phyloP scores from a whole-genome alignment of 53 echinoderm and acorn worm species.

The Hippasteria phrygiana region DNA sequence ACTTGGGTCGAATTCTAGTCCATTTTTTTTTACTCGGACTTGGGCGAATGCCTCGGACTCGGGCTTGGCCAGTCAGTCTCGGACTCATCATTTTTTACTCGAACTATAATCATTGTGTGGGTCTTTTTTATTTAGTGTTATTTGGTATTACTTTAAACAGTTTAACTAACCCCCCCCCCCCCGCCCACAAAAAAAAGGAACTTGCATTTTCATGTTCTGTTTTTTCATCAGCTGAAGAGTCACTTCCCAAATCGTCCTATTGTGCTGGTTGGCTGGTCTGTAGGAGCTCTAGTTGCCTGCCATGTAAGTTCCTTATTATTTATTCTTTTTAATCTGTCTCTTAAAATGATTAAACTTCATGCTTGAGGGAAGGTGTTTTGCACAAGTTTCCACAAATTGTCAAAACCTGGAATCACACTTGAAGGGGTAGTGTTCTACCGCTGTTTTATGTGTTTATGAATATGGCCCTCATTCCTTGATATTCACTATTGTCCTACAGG shows the following conservation, averaged over 20 bases:
- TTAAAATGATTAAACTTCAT: neutral
- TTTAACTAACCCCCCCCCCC: no score
- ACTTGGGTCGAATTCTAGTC: no score
- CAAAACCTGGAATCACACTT: neutral
- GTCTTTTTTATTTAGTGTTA: no score
- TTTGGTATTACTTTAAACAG: no score
- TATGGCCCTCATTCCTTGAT: neutral
- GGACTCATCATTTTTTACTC: no score
- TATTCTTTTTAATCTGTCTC: neutral
- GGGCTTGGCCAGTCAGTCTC: no score
- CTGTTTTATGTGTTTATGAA: constrained; percentile 6
- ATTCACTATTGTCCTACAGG: constrained; percentile 56
- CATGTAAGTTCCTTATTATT: constrained; percentile 81
- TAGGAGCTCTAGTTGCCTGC: constrained; percentile 86
- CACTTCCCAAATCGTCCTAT: constrained; percentile 91
- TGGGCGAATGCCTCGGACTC: no score
- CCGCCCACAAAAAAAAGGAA: neutral
- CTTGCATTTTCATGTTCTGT: neutral
- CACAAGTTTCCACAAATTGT: neutral
- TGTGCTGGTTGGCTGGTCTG: constrained; percentile 90
- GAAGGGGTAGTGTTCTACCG: neutral
- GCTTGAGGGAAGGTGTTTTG: neutral
- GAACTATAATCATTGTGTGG: no score
- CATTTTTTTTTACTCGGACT: no score
- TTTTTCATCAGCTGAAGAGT: constrained; percentile 73